Evolutionary conservation across 2,888 invertebrate species (phyloP), one percentile per base, ranked within the genome.

Genomic region (Parnassius mnemosyne): DNA sequence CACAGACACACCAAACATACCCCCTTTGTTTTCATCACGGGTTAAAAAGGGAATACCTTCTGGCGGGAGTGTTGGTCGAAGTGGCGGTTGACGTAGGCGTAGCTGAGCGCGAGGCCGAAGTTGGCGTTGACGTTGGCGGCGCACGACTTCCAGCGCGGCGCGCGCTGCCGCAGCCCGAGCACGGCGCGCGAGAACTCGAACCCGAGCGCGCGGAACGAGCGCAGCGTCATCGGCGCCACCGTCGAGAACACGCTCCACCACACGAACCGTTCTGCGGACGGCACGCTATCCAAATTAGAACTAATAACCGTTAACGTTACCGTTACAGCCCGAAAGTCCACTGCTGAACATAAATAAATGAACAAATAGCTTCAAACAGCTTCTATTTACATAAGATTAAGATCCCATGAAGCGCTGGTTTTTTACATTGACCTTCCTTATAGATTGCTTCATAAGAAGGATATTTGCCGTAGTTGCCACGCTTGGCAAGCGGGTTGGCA

Each of bases 241-340:
- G 93, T 93, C 10, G 94, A 93, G 81, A 94, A 94, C 62, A 94
- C 90, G 72, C 93, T 92, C 96, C 96, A 96, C 92, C 95, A 94
- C 25, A 95, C 80, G 84, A 94, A 95, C 65, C 94, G 94, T 65
- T 94, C 95, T 94, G 87, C n/a, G n/a, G 12, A 57, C 41, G 5
- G 9, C 44, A 3, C 20, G 7, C 10, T 2, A 20, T 2, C 1
- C 20, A 20, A 20, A 20, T 20, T 20, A 20, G 2, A 20, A 20
- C 1, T 20, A 2, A 20, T 20, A 2, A 20, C 20, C 20, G 20
- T 20, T 20, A 20, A 20, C 20, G 20, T 20, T 20, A 20, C 20
- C 1, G 20, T 20, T 20, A 20, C 20, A 20, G 34, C 25, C 9
- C 25, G 7, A 43, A 43, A 43, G 10, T 43, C 5, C 10, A 43